Evolutionary conservation across 2,888 invertebrate species (phyloP), one percentile per base, ranked within the genome.

Genomic region (Onthophagus sagittarius): DNA sequence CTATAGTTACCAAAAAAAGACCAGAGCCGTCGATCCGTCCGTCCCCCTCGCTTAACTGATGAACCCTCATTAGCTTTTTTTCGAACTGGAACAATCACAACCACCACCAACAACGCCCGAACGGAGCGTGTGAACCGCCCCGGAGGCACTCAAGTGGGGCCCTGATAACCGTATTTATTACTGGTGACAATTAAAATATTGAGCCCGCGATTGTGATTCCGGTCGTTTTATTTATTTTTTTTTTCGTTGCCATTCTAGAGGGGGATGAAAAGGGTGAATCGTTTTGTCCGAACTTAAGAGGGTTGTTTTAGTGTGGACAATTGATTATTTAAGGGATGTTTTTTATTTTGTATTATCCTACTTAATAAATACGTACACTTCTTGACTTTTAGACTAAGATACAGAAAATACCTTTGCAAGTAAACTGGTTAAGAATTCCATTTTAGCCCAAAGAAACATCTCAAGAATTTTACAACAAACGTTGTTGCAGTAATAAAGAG

Each of bases 171-270:
- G 80, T 79, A 82, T 83, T 82, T 82, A 83, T 83, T 81, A 82
- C 81, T 78, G 79, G 77, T 80, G 83, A 84, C 84, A 84, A 84
- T 84, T 84, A 83, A 83, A 84, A 83, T 83, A 83, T 67, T 83
- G 82, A 79, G 80, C 73, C 31, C 33, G 5, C 74, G 14, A 71
- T 74, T 74, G 72, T 72, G 53, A 74, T 74, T 74, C 70, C 9
- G 39, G 39, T 53, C 11, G 39, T 11, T 53, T 53, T 11, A 11
- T 11, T 53, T 53, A 11, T 53, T 23, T 23, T 23, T 23, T 23
- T 23, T 23, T 23, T 23, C 3, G 23, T 23, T 3, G 1, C 23
- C 23, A 23, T 23, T 23, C 23, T 23, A 23, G 23, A 23, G 23
- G 23, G 23, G 23, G 23, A 23, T 23, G 23, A 23, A 23, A 23